Conservation (phyloP, 1,140 invertebrate genomes). For the Chironomus striatipennis region DNA sequence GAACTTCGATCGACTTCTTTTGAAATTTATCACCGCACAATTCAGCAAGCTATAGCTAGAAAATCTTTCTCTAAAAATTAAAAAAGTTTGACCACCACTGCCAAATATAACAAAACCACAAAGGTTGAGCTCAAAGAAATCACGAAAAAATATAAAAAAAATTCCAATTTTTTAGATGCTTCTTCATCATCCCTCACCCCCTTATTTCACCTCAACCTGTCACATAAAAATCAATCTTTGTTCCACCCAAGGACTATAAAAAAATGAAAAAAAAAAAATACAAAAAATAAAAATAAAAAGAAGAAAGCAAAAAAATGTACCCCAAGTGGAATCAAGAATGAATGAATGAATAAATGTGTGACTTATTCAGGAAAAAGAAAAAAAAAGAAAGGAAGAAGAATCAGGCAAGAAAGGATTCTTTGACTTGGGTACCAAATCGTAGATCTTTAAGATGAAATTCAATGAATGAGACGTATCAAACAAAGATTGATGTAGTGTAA, state of each 20-base stretch:
- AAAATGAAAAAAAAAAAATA: neutral
- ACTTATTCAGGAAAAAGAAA: neutral
- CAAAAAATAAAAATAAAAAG: no score
- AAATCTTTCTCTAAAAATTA: no score
- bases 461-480: slow-evolving; percentile 8
- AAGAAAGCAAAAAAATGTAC: neutral
- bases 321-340: neutral
- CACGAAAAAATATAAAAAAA: neutral
- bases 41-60: no score
- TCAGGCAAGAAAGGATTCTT: neutral
- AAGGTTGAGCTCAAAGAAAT: neutral
- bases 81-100: no score
- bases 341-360: neutral
- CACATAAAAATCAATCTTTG: neutral
- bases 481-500: slow-evolving; percentile 8
- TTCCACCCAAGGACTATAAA: neutral
- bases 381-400: neutral
- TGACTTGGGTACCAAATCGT: neutral
- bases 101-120: neutral
- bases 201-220: neutral
- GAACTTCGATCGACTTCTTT: no score
- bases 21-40: no score
- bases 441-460: slow-evolving; percentile 1
- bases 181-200: neutral
- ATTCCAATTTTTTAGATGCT: neutral